phyloP scores from a whole-genome alignment of 2,888 invertebrate species.

The Hoplodrina blanda region DNA sequence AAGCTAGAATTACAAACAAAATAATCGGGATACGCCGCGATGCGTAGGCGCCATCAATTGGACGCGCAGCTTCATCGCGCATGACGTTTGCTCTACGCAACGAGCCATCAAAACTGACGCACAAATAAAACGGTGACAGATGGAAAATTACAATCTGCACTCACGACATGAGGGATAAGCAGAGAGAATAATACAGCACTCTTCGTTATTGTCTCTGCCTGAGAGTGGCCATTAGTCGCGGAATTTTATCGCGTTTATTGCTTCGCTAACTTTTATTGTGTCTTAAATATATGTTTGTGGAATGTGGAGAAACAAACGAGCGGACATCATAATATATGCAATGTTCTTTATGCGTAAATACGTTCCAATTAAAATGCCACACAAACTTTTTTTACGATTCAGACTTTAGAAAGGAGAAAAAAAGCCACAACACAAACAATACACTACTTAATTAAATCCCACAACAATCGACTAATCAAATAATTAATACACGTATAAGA shows the following conservation, averaged over 20 bases:
- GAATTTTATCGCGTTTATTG: conserved; percentile 59
- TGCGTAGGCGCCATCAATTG: conserved; percentile 70
- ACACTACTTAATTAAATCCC: conserved; percentile 21
- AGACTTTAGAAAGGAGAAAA: conserved; percentile 12
- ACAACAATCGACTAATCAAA: conserved; percentile 43
- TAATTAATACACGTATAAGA: conserved; percentile 38
- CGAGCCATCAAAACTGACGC: conserved; percentile 76
- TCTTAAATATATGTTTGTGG: conserved; percentile 42
- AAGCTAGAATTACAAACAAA: conserved; percentile 52
- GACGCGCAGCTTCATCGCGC: conserved; percentile 53
- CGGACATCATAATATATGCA: conserved; percentile 25
- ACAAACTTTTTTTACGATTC: conserved; percentile 4
- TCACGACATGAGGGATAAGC: conserved; percentile 61
- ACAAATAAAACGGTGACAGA: conserved; percentile 72
- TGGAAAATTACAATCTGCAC: conserved; percentile 70
- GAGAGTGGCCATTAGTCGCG: conserved; percentile 56
- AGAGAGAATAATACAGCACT: conserved; percentile 59
- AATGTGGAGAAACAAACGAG: conserved; percentile 52
- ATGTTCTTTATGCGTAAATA: conserved; percentile 30
- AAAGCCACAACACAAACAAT: conserved; percentile 8
- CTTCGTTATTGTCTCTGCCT: conserved; percentile 49
- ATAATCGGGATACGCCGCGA: conserved; percentile 36
- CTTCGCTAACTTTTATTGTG: conserved; percentile 55
- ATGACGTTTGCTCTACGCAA: conserved; percentile 70
- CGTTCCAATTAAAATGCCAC: conserved; percentile 32